A percentile compares a stretch with the other conserved stretches of the same genome.
These are phyloP conservation scores for Rhabdophis nuchalis DNA, from an alignment of 2,797 vertebrate species.

Conservation along the genomic window DNA sequence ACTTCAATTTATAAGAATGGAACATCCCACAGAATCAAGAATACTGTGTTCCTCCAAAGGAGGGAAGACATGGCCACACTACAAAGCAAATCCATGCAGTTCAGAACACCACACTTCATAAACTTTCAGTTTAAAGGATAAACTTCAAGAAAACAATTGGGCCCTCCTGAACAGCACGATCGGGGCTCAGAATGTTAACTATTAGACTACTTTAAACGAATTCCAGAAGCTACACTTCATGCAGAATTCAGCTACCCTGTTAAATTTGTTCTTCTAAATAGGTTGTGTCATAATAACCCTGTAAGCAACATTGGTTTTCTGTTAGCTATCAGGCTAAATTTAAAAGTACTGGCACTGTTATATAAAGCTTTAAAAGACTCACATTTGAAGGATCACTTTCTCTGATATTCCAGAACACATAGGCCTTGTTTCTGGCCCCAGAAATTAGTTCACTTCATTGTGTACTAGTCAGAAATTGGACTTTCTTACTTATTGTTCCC, in stretches of 20 bases:
- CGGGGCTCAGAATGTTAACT: not conserved
- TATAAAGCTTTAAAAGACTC: not conserved
- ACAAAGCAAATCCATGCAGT: not conserved
- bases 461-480: not conserved
- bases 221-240: not conserved
- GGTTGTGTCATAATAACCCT: not conserved
- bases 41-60: not conserved
- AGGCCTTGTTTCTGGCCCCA: not conserved
- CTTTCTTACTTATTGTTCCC: not conserved
- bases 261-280: not conserved
- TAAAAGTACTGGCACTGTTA: not conserved
- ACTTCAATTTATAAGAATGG: not conserved
- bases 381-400: not conserved
- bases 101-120: not conserved
- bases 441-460: not conserved
- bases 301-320: not conserved
- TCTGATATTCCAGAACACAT: not conserved
- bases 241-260: not conserved
- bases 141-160: not conserved
- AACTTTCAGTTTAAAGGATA: not conserved
- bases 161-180: not conserved
- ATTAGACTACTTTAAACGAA: not conserved
- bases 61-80: not conserved
- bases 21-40: not conserved
- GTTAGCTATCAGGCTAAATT: not conserved